Evolutionary conservation across 2,888 invertebrate species (phyloP), one percentile per base, ranked within the genome.

Genomic region (Thereva unica): DNA sequence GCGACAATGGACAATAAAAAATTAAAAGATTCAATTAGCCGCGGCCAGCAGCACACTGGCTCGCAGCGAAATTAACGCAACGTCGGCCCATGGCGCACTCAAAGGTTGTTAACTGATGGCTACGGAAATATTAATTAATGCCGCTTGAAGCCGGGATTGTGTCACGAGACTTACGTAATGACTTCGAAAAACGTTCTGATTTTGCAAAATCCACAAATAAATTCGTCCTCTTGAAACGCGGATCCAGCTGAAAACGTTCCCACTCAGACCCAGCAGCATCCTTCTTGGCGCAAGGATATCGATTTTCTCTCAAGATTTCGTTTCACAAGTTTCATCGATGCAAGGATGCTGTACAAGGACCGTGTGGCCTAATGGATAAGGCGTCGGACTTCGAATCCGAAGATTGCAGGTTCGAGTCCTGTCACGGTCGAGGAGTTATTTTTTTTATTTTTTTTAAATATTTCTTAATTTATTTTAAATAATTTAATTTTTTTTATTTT

Each of bases 371-470:
- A 80, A 79, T 80, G 78, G 80, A 79, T 80, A 80, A 79, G 79
- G 80, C 80, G 79, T 79, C 79, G 79, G 80, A 80, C 79, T 80
- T 80, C 79, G 79, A 79, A 80, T 79, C 79, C 80, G 79, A 80
- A 80, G 80, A 79, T 79, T 80, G 79, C 78, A 80, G 80, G 80
- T 80, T 80, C 80, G 79, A 80, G 78, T 79, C 79, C 79, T 79
- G 78, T 78, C 77, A 78, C 78, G 78, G 80, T 80, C 79, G 79
- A 66, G 34, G 23, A 23, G 23, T 23, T 23, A n/a, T 23, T 23
- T 23, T 23, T 23, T 23, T 23, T 23, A 2, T 2, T 23, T 23
- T 2, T 23, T 23, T 23, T 23, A 23, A 2, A 23, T 23, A 23
- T 23, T 23, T 23, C 23, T 23, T 23, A 23, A 23, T 23, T 2